Base-by-base conservation (phyloP, 2,113 vertebrate species). In the Salminus brasiliensis region DNA sequence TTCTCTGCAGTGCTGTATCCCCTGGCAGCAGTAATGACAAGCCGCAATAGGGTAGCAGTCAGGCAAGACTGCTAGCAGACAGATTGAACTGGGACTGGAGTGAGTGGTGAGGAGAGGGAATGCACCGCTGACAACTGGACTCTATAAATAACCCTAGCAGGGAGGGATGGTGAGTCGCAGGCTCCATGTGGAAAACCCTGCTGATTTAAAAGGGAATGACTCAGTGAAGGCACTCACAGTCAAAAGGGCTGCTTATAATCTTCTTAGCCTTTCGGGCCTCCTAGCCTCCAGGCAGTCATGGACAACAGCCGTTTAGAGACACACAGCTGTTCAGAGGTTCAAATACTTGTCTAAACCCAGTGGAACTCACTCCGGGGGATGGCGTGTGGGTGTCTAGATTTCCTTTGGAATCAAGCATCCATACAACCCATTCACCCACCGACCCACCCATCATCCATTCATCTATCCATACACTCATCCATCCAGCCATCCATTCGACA, bases 121-220 rank as follows among this genome's bases (percentile, higher is more conserved):
- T 45, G 76, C 72, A 87, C 81, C 81, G 81, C 83, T 86, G 91
- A 90, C 89, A 93, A 91, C 88, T 91, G 90, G 89, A 86, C 85
- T 89, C 91, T 92, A 92, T 89, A 91, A 92, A 93, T 93, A 92
- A 89, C 88, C 83, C 80, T 25, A 45, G 74, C 18, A 36, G 25
- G 60, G 27, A 55, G 10, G 52, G 52, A 25, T 47, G 63, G 27
- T 72, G 62, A 81, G 74, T 76, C 69, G 63, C 45, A 69, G 52
- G 25, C 30, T 55, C 10, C 55, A 25, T 41, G 72, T 55, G 66
- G 27, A 25, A 25, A 32, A 43, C 43, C 32, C 36, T 27, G 68
- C 49, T 62, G 55, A 18, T 72, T 23, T 57, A 32, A 9, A 0
- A 12, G 7, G 36, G 72, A 69, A 66, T 62, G 84, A 82, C 73